Percentiles rank a stretch among this genome's conserved stretches.
Evolutionary conservation across 92 coral and sea anemone species (phyloP).

Genomic region (Zoanthus sansibaricus): DNA sequence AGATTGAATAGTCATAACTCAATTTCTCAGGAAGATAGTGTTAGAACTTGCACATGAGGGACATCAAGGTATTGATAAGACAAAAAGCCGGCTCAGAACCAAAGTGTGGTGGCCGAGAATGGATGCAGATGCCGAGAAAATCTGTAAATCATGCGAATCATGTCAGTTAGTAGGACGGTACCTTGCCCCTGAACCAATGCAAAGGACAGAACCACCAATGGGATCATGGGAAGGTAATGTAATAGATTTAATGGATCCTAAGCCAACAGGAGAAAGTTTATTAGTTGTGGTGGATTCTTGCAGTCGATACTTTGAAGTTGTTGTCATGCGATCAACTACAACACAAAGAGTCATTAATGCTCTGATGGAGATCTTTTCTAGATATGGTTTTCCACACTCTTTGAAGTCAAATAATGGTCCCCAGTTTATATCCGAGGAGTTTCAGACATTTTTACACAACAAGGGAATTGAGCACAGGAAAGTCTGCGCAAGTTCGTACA

Average conservation of each 20-base stretch:
- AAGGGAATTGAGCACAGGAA: no score
- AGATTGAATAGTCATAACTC: slow-evolving; percentile 47
- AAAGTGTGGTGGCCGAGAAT: no score
- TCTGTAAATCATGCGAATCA: slow-evolving; percentile 48
- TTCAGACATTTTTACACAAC: no score
- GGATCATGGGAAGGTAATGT: slow-evolving; percentile 57
- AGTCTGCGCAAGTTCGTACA: no score
- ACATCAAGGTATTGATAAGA: slow-evolving; percentile 21
- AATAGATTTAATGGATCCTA: slow-evolving; percentile 53
- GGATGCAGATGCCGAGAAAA: no score
- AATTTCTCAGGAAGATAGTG: not conserved
- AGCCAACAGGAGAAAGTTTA: slow-evolving; percentile 51
- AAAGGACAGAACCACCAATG: slow-evolving; percentile 43
- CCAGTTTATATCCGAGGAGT: no score
- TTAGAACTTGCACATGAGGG: no score
- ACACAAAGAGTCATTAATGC: not conserved
- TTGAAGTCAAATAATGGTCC: not conserved
- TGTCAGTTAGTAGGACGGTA: slow-evolving; percentile 62
- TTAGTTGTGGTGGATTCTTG: slow-evolving; percentile 46
- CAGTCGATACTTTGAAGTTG: slow-evolving; percentile 55
- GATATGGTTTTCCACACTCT: not conserved
- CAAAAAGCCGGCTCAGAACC: slow-evolving; percentile 52
- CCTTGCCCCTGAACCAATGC: slow-evolving; percentile 61
- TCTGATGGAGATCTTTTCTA: slow-evolving; percentile 12
- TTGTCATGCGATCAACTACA: slow-evolving; percentile 56